Evolutionary conservation across 2,888 invertebrate species (phyloP).

Genomic region (Linnaemya vulpina): DNA sequence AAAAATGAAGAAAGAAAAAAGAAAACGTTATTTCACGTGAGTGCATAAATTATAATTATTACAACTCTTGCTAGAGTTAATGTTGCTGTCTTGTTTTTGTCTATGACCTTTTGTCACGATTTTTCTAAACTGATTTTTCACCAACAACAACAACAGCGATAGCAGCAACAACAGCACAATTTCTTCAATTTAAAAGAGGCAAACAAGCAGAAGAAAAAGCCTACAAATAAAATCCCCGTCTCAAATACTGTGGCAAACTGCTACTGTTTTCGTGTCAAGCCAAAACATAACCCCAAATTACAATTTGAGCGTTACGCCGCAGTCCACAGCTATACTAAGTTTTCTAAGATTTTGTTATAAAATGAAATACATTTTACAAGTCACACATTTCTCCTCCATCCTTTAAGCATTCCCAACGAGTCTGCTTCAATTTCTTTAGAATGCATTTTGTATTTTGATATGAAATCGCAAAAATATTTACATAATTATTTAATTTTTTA

Average conservation of each 20-base stretch:
- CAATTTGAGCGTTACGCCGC: slow-evolving; percentile 32
- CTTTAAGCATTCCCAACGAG: no score
- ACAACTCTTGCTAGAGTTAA: slow-evolving; percentile 60
- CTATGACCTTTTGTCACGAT: slow-evolving; percentile 71
- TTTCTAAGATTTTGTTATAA: no score
- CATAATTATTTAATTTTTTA: no score
- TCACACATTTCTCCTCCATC: no score
- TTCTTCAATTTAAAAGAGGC: neutral
- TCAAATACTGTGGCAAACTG: slow-evolving; percentile 1
- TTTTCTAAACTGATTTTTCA: slow-evolving; percentile 69
- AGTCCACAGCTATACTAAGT: neutral
- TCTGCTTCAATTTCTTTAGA: no score
- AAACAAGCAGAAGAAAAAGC: neutral
- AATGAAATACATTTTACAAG: no score
- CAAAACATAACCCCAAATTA: neutral
- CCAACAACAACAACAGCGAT: slow-evolving; percentile 23
- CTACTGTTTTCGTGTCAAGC: slow-evolving; percentile 39
- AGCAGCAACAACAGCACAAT: slow-evolving; percentile 19
- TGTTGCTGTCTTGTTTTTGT: slow-evolving; percentile 33
- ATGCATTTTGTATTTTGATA: no score
- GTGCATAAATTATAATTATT: slow-evolving; percentile 73
- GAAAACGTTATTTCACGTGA: slow-evolving; percentile 67
- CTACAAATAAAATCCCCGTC: slow-evolving; percentile 8
- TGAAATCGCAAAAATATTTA: no score
- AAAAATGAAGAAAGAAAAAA: slow-evolving; percentile 5